These are phyloP conservation scores for Gastrophryne carolinensis DNA, from an alignment of 2,797 vertebrate genomes.

Conservation along the genomic window DNA sequence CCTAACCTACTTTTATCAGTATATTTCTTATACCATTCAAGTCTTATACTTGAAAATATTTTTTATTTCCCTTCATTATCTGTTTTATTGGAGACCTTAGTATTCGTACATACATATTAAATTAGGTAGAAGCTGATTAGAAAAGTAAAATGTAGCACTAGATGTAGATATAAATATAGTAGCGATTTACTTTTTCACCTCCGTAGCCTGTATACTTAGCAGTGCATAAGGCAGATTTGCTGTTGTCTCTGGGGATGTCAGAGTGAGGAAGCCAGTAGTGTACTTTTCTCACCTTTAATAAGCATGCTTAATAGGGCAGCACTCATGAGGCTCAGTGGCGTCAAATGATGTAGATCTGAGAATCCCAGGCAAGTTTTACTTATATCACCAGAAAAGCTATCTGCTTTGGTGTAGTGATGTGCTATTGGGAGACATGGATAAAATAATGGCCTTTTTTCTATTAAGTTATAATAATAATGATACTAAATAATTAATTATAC, in stretches of 20 bases:
- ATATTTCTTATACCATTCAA: too few species aligned
- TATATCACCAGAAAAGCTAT: background rate
- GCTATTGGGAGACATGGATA: background rate
- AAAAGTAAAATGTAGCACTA: background rate
- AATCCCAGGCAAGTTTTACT: conserved; percentile 1
- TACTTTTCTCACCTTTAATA: conserved; percentile 51
- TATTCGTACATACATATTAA: too few species aligned
- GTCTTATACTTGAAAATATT: too few species aligned
- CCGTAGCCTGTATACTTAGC: background rate
- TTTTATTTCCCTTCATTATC: too few species aligned
- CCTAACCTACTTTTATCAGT: too few species aligned
- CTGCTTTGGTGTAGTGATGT: background rate
- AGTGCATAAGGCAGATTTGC: conserved; percentile 6
- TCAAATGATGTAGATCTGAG: background rate
- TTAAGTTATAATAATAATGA: too few species aligned
- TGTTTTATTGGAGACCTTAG: too few species aligned
- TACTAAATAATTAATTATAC: too few species aligned
- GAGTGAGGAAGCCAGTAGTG: conserved; percentile 16
- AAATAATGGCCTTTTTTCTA: too few species aligned
- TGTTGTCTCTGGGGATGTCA: conserved; percentile 30
- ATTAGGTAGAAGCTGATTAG: too few species aligned
- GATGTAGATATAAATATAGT: background rate
- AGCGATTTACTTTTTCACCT: conserved; percentile 1
- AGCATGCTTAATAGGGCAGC: conserved; percentile 47
- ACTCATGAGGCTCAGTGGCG: conserved; percentile 13